phyloP scores from a whole-genome alignment of 2,113 vertebrate species.

The Pithys albifrons region DNA sequence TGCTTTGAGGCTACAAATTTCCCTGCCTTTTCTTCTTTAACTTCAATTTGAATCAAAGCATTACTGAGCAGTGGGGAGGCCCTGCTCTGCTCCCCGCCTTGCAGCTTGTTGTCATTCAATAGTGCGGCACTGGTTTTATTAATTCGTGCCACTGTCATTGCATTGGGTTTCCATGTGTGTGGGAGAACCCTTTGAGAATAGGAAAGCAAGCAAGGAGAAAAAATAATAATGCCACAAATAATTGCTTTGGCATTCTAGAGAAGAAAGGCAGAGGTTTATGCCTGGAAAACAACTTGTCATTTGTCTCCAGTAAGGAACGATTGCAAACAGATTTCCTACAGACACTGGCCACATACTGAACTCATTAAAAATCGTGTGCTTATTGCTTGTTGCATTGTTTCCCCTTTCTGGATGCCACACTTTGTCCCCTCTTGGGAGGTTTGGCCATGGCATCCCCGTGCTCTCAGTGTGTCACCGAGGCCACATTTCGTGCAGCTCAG shows the following conservation, averaged over 20 bases:
- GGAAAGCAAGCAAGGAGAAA: neutral
- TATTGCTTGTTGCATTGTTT: neutral
- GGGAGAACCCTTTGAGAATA: slow-evolving; percentile 12
- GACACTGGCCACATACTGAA: neutral
- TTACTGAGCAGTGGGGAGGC: slow-evolving; percentile 24
- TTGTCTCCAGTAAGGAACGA: neutral
- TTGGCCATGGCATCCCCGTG: neutral
- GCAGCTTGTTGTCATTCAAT: slow-evolving; percentile 50
- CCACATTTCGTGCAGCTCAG: neutral
- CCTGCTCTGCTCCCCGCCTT: neutral
- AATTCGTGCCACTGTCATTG: slow-evolving; percentile 19
- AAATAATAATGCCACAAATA: neutral
- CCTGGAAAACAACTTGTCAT: slow-evolving; percentile 48
- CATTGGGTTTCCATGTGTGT: neutral
- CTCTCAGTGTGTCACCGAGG: neutral
- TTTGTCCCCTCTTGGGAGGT: neutral
- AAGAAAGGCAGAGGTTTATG: slow-evolving; percentile 34
- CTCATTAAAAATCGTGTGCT: neutral
- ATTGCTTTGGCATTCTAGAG: slow-evolving; percentile 12
- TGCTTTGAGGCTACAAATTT: neutral
- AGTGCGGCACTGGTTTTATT: slow-evolving; percentile 19
- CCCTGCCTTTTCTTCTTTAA: neutral
- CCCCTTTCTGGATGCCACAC: neutral
- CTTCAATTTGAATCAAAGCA: neutral
- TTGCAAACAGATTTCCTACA: slow-evolving; percentile 48